Conservation (phyloP, 2,888 invertebrate species). For the Polietes domitor region DNA sequence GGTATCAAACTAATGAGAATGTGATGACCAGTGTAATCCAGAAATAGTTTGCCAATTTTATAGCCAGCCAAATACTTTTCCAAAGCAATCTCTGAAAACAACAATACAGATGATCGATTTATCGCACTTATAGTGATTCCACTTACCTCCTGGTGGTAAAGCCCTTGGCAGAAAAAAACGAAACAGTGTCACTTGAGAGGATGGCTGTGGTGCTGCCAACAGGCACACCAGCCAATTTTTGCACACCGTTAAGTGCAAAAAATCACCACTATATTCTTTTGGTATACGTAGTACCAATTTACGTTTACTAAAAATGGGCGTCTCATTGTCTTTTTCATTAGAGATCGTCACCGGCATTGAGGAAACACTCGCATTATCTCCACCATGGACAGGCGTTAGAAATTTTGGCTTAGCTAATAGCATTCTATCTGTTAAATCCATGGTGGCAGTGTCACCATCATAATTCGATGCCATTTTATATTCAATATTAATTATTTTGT, state of each 20-base stretch:
- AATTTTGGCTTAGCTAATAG: conserved; percentile 72
- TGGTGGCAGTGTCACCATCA: conserved; percentile 27
- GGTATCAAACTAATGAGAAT: conserved; percentile 87
- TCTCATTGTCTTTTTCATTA: conserved; percentile 78
- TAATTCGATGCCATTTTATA: conserved; percentile 54
- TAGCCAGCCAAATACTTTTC: conserved; percentile 79
- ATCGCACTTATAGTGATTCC: background rate
- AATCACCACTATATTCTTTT: conserved; percentile 82
- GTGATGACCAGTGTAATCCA: conserved; percentile 94
- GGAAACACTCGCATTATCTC: background rate
- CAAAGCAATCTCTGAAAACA: conserved; percentile 74
- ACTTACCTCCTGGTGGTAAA: conserved; percentile 88
- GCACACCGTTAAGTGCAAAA: conserved; percentile 90
- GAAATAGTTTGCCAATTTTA: conserved; percentile 77
- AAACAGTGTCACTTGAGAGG: conserved; percentile 83
- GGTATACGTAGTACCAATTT: conserved; percentile 91
- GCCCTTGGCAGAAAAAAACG: conserved; percentile 91
- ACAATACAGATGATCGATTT: background rate
- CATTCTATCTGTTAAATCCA: conserved; percentile 30
- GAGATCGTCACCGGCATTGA: conserved; percentile 54
- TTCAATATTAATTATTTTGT: background rate
- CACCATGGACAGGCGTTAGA: conserved; percentile 68
- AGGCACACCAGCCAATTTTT: conserved; percentile 92
- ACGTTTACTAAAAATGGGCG: conserved; percentile 93
- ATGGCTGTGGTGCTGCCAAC: conserved; percentile 86